Evolutionary conservation across 2,113 vertebrate genomes (phyloP), one percentile per base, ranked within the genome.

Genomic region (Drymodes brunneopygia): DNA sequence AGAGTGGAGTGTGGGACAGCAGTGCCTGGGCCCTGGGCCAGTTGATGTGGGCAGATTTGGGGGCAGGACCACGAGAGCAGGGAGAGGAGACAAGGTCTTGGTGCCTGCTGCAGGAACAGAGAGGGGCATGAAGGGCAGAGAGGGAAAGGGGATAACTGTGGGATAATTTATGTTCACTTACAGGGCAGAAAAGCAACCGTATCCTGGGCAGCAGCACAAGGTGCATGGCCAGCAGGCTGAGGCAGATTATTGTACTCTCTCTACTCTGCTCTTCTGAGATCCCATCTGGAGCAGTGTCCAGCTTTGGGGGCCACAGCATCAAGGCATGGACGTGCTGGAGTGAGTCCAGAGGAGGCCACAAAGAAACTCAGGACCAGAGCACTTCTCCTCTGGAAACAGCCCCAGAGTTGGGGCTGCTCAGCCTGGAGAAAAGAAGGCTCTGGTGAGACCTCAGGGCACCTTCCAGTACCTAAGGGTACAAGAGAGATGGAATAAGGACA

Each of bases 41-140:
- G 33, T 6, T 19, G 42, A n/a, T 17, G 40, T 1, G 1, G 3
- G 14, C 5, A 1, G 22, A 7, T 5, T 33, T n/a, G 8, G 44
- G 60, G 54, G 3, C 47, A 22, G 35, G 29, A 51, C 24, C 69
- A 28, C 12, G 6, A 13, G 25, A 4, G 10, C 2, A 8, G 14
- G 6, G 14, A 7, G 7, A 8, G 45, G 38, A 11, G 16, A 29
- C 20, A 3, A 20, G 29, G 22, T 36, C 15, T 65, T n/a, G 75
- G 56, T 45, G 40, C 27, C 38, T 2, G 2, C 66, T 75, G 77
- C 58, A 38, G 65, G 25, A 29, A 7, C 66, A 10, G 31, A 23
- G 51, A 0, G 0, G 16, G n/a, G 10, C 40, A 9, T 4, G 16
- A 24, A 5, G 6, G 25, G 20, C 35, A 10, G 3, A 0, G 2